phyloP scores from a whole-genome alignment of 2,113 vertebrate species.

The Paraplagusia blochii region DNA sequence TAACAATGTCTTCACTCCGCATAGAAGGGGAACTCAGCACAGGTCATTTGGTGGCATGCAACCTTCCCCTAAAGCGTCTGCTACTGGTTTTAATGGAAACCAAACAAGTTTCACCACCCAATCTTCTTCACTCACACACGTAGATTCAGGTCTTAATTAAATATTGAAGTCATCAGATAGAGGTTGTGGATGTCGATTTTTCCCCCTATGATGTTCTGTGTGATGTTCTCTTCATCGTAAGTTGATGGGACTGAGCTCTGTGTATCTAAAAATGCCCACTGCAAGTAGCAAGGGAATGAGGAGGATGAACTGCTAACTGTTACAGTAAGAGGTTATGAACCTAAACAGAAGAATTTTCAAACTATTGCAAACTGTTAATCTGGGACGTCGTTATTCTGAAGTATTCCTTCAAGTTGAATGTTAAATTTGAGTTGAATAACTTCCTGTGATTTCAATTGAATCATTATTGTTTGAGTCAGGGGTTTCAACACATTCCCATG shows the following conservation, averaged over 20 bases:
- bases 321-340: too few relatives aligned
- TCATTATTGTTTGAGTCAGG: too few relatives aligned
- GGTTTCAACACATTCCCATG: too few relatives aligned
- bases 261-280: slow-evolving; percentile 28
- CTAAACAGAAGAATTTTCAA: too few relatives aligned
- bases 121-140: slow-evolving; percentile 6
- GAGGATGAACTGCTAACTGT: slow-evolving; percentile 15
- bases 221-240: slow-evolving; percentile 6
- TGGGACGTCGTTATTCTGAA: too few relatives aligned
- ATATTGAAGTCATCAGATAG: slow-evolving; percentile 46
- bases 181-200: slow-evolving; percentile 23
- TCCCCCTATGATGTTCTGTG: too few relatives aligned
- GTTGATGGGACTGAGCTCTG: slow-evolving; percentile 20
- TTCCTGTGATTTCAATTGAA: too few relatives aligned
- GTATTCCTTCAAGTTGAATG: too few relatives aligned
- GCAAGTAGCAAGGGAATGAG: slow-evolving; percentile 13
- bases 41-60: slow-evolving; percentile 6
- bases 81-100: slow-evolving; percentile 29
- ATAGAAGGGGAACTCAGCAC: neutral
- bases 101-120: slow-evolving; percentile 4
- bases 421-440: too few relatives aligned
- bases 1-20: slow-evolving; percentile 35
- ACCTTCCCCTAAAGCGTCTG: neutral
- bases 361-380: too few relatives aligned
- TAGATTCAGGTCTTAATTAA: slow-evolving; percentile 23